These are phyloP conservation scores for Colossoma macropomum DNA, from an alignment of 2,113 vertebrate species.

Conservation along the genomic window DNA sequence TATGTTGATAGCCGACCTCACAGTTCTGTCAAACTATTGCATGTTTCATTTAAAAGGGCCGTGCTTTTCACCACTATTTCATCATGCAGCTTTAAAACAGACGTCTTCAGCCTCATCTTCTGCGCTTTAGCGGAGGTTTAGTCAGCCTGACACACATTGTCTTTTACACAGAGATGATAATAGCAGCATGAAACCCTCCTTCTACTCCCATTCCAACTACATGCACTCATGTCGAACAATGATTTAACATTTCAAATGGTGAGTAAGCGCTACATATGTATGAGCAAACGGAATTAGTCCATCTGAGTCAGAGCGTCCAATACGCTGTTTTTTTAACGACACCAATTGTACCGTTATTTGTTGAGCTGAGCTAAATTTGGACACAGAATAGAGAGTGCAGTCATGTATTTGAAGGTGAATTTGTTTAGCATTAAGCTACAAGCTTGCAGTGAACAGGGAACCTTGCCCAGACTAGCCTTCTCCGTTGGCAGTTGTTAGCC, in stretches of 20 bases:
- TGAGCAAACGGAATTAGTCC: constrained; percentile 40
- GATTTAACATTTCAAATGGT: constrained; percentile 48
- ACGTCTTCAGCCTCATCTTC: background rate
- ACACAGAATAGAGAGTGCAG: constrained; percentile 26
- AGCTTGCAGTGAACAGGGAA: constrained; percentile 16
- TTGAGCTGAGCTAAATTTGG: constrained; percentile 42
- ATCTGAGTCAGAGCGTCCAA: constrained; percentile 28
- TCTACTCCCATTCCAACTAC: background rate
- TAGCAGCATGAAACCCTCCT: background rate
- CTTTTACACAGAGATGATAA: background rate
- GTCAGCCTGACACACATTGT: background rate
- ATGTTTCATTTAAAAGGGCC: background rate
- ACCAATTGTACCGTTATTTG: constrained; percentile 29
- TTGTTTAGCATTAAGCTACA: constrained; percentile 19
- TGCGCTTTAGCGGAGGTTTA: background rate
- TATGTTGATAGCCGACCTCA: background rate
- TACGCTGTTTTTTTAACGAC: constrained; percentile 27
- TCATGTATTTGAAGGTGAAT: constrained; percentile 29
- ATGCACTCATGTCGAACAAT: background rate
- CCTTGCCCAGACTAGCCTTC: constrained; percentile 20
- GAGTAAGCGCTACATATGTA: constrained; percentile 46
- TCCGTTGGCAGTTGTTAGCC: constrained; percentile 24
- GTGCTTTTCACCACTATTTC: background rate
- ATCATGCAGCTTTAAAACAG: constrained; percentile 9
- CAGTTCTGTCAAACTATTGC: constrained; percentile 3